These are phyloP conservation scores for Okapia johnstoni DNA, from an alignment of 2,113 vertebrate species.

Conservation along the genomic window DNA sequence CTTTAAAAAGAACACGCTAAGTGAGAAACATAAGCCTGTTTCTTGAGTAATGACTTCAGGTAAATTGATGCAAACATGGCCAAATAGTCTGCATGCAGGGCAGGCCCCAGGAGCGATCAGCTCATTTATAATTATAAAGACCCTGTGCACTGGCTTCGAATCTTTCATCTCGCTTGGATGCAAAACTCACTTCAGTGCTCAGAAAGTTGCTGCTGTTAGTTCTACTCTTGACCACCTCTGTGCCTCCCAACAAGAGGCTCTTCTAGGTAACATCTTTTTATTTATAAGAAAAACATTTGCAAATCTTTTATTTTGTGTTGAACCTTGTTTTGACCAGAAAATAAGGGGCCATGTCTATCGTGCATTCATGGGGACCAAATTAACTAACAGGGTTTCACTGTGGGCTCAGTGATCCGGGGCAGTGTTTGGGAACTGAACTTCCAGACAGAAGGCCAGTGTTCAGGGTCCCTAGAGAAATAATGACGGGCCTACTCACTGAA, in stretches of 20 bases:
- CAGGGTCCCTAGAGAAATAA: constrained; percentile 39
- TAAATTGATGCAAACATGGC: constrained; percentile 4
- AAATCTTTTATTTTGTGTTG: constrained; percentile 50
- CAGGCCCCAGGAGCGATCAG: neutral
- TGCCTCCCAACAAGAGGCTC: constrained; percentile 32
- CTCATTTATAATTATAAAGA: constrained; percentile 31
- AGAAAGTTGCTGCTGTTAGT: neutral
- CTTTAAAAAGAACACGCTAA: constrained; percentile 49
- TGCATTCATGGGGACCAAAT: constrained; percentile 46
- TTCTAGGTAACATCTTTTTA: constrained; percentile 48
- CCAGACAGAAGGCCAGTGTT: constrained; percentile 62
- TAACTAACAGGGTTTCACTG: constrained; percentile 44
- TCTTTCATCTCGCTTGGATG: neutral
- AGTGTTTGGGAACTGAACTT: constrained; percentile 52
- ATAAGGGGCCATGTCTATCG: neutral
- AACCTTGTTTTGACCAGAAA: constrained; percentile 54
- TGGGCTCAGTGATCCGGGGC: constrained; percentile 42
- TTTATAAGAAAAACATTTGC: constrained; percentile 55
- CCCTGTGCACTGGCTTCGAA: neutral
- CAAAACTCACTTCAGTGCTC: neutral
- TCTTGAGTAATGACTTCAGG: constrained; percentile 50
- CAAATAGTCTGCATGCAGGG: neutral
- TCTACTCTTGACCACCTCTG: neutral
- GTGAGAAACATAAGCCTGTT: constrained; percentile 29
- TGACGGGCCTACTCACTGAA: neutral